A percentile compares a stretch with the other conserved stretches of the same genome.
Evolutionary conservation across 2,797 vertebrate genomes (phyloP).

Genomic region (Podarcis siculus): DNA sequence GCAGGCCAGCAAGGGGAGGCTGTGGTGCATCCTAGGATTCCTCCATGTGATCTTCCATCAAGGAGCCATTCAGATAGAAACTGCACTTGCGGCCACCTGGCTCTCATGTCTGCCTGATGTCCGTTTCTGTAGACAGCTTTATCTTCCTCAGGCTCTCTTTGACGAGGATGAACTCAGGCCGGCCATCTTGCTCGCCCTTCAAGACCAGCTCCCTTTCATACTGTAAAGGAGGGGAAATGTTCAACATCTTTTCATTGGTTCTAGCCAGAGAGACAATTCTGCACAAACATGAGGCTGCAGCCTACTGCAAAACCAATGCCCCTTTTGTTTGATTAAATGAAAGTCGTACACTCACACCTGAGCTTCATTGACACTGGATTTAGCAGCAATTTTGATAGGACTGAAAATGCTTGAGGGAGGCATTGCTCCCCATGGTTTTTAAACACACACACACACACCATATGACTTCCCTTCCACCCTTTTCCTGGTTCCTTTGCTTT

Average conservation of each 20-base stretch:
- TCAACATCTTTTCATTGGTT: neutral
- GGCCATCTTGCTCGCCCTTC: neutral
- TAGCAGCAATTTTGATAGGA: neutral
- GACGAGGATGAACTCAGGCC: slow-evolving; percentile 41
- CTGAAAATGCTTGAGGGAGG: too few species aligned
- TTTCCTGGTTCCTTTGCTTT: neutral
- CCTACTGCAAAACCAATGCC: neutral
- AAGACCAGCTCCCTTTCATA: neutral
- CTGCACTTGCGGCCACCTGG: accelerated
- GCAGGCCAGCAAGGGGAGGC: neutral
- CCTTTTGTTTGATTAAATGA: neutral
- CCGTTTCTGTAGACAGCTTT: neutral
- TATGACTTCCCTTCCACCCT: too few species aligned
- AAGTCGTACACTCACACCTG: neutral
- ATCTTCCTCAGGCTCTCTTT: slow-evolving; percentile 43
- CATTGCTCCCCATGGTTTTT: too few species aligned
- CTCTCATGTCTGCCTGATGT: neutral
- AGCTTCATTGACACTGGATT: neutral
- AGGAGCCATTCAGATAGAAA: slow-evolving; percentile 2
- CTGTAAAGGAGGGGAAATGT: slow-evolving; percentile 7
- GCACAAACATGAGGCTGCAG: neutral
- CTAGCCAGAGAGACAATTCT: neutral
- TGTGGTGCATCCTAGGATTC: neutral
- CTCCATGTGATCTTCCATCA: neutral
- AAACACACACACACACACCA: too few species aligned